A percentile compares a stretch with the other conserved stretches of the same genome.
Conservation (phyloP, 1,140 invertebrate genomes). For the Saccostrea echinata region DNA sequence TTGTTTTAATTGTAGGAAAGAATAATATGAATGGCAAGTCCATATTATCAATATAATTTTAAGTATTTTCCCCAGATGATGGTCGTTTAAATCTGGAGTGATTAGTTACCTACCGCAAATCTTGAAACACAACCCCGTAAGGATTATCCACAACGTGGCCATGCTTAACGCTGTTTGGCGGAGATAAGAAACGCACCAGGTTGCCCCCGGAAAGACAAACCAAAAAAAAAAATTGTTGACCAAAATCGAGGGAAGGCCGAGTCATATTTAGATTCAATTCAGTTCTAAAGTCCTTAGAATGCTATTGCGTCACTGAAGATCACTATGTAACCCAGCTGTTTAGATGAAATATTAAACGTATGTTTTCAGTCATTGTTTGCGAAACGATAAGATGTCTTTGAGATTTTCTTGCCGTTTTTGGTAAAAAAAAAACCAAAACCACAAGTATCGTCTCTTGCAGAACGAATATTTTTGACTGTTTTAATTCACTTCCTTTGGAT, state of each 20-base stretch:
- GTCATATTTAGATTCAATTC: not conserved
- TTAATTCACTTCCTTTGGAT: too few species aligned
- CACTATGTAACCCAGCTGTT: not conserved
- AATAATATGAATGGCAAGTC: not conserved
- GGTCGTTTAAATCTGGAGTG: not conserved
- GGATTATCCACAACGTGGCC: conserved; percentile 10
- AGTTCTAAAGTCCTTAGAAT: not conserved
- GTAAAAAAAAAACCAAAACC: too few species aligned
- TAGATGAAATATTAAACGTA: not conserved
- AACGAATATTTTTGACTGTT: too few species aligned
- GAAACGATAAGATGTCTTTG: too few species aligned
- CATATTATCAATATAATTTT: not conserved
- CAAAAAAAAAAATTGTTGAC: not conserved
- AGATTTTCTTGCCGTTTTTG: too few species aligned
- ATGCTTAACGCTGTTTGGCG: not conserved
- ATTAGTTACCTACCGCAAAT: conserved; percentile 13
- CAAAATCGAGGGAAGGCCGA: not conserved
- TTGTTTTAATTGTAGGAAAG: not conserved
- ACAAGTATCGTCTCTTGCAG: too few species aligned
- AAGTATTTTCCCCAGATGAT: not conserved
- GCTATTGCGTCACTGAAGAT: not conserved
- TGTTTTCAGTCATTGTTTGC: too few species aligned
- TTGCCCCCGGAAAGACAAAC: not conserved
- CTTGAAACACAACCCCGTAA: not conserved
- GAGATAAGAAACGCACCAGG: conserved; percentile 3